These are phyloP conservation scores for Ypsolopha sequella DNA, from an alignment of 2,888 invertebrate species.

Conservation along the genomic window DNA sequence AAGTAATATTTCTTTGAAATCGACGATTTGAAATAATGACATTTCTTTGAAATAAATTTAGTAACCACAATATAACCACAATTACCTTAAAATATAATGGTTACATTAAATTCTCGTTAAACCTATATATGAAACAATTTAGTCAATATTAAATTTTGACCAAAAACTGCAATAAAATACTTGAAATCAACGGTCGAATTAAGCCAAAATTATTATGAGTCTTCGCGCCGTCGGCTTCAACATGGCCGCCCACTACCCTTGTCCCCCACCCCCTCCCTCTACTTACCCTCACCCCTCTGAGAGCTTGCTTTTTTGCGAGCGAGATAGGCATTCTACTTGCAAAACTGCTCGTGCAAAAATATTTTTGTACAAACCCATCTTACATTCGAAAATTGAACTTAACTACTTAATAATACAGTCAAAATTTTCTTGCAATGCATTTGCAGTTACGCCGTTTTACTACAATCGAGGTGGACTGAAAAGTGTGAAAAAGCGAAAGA, in stretches of 20 bases:
- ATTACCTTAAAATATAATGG: too few relatives aligned
- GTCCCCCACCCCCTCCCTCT: slow-evolving; percentile 22
- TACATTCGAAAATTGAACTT: accelerated
- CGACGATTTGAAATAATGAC: too few relatives aligned
- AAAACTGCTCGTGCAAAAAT: slow-evolving; percentile 65
- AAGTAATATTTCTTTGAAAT: too few relatives aligned
- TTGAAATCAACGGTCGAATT: slow-evolving; percentile 55
- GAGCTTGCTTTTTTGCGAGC: slow-evolving; percentile 66
- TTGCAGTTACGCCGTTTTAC: slow-evolving; percentile 18
- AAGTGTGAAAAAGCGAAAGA: slow-evolving; percentile 71
- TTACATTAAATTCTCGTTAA: too few relatives aligned
- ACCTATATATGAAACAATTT: too few relatives aligned
- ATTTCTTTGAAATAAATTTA: too few relatives aligned
- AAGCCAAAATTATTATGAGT: slow-evolving; percentile 65
- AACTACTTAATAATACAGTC: neutral
- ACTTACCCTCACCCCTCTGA: slow-evolving; percentile 26
- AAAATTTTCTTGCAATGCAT: slow-evolving; percentile 15
- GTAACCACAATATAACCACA: too few relatives aligned
- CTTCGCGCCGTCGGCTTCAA: slow-evolving; percentile 55
- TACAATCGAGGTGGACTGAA: slow-evolving; percentile 34
- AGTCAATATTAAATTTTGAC: slow-evolving; percentile 1
- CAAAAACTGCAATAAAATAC: slow-evolving; percentile 33
- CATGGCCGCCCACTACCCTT: slow-evolving; percentile 48
- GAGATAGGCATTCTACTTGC: slow-evolving; percentile 63
- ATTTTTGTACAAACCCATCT: slow-evolving; percentile 36